phyloP scores from a whole-genome alignment of 2,888 invertebrate species.

The Lycaena phlaeas region DNA sequence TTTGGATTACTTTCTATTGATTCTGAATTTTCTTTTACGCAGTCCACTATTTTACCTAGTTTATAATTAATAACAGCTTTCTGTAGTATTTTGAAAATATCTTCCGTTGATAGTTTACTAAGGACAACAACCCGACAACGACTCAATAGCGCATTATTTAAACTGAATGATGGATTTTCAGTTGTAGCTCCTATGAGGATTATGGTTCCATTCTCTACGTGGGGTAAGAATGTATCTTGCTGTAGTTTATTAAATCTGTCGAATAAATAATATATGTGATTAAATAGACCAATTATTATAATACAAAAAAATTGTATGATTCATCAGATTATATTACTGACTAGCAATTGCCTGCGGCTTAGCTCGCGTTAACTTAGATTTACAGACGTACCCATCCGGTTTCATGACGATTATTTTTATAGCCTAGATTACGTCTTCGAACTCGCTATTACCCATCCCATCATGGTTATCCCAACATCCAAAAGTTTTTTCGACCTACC shows the following conservation, averaged over 20 bases:
- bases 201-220: slow-evolving; percentile 86
- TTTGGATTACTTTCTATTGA: slow-evolving; percentile 25
- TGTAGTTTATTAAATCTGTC: slow-evolving; percentile 85
- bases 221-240: slow-evolving; percentile 86
- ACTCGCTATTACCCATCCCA: too few relatives aligned
- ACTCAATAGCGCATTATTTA: slow-evolving; percentile 85
- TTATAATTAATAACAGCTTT: slow-evolving; percentile 61
- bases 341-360: too few relatives aligned
- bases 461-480: too few relatives aligned
- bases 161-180: slow-evolving; percentile 89
- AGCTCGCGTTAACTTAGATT: too few relatives aligned
- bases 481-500: too few relatives aligned
- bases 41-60: slow-evolving; percentile 35
- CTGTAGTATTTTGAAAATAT: slow-evolving; percentile 75
- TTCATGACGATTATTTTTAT: too few relatives aligned
- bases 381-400: too few relatives aligned
- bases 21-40: slow-evolving; percentile 22
- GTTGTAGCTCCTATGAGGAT: slow-evolving; percentile 88
- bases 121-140: slow-evolving; percentile 83
- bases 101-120: slow-evolving; percentile 76
- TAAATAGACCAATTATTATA: too few relatives aligned
- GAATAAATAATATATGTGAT: slow-evolving; percentile 14
- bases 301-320: too few relatives aligned
- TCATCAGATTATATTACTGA: too few relatives aligned
- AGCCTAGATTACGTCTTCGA: too few relatives aligned